A percentile compares a stretch with the other conserved stretches of the same genome.
These are phyloP conservation scores for Poecilia latipinna DNA, from an alignment of 2,113 vertebrate genomes.

Conservation along the genomic window DNA sequence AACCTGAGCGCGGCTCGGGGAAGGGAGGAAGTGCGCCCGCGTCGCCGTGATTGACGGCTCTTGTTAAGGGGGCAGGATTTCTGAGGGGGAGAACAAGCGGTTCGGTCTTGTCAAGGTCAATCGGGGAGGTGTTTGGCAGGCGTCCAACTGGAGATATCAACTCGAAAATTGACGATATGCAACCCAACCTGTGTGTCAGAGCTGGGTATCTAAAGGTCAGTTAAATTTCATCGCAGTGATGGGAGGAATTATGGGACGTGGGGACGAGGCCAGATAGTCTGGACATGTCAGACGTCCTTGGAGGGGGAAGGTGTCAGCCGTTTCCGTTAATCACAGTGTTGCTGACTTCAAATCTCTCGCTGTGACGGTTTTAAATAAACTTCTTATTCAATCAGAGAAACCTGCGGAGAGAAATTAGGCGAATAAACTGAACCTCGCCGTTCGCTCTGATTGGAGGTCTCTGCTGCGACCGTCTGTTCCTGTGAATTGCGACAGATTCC, in stretches of 20 bases:
- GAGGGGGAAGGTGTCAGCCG: slow-evolving; percentile 17
- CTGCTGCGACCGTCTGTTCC: background rate
- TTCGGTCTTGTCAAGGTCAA: slow-evolving; percentile 71
- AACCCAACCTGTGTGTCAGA: slow-evolving; percentile 55
- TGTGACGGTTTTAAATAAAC: background rate
- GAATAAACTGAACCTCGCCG: background rate
- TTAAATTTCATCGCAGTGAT: slow-evolving; percentile 51
- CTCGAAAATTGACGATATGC: slow-evolving; percentile 58
- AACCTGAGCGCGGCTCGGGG: slow-evolving; percentile 28
- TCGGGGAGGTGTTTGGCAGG: slow-evolving; percentile 54
- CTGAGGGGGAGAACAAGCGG: slow-evolving; percentile 56
- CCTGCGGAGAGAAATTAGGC: background rate
- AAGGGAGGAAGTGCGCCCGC: slow-evolving; percentile 12
- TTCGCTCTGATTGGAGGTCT: slow-evolving; percentile 1
- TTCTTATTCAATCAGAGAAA: slow-evolving; percentile 12
- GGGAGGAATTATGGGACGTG: slow-evolving; percentile 50
- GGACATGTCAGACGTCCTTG: slow-evolving; percentile 10
- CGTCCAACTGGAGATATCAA: slow-evolving; percentile 64
- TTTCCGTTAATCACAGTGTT: slow-evolving; percentile 1
- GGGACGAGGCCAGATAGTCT: slow-evolving; percentile 31
- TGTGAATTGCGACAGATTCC: background rate
- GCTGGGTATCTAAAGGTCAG: slow-evolving; percentile 63
- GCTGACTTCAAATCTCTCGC: slow-evolving; percentile 9
- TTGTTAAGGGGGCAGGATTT: slow-evolving; percentile 66
- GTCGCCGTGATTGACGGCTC: slow-evolving; percentile 65